Base-by-base conservation (phyloP, 2,888 invertebrate genomes). In the Peribatodes rhomboidaria region DNA sequence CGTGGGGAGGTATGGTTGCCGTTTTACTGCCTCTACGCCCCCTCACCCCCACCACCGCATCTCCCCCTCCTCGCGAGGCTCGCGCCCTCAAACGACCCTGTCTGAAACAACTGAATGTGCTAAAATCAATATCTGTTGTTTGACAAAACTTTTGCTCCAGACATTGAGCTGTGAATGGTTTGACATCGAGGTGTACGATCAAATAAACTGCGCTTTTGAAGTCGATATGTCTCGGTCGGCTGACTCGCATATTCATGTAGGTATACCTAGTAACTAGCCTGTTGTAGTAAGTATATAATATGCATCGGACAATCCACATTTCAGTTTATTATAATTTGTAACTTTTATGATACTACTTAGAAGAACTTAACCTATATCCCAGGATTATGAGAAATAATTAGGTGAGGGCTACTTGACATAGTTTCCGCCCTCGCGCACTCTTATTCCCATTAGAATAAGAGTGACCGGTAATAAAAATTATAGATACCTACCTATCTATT, bases 71-170 rank as follows among this genome's bases (percentile, higher is more conserved):
- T 73, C 77, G 62, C 73, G 73, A 65, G 72, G 78, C 75, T 78
- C 74, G 77, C 84, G 79, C 80, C 82, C 83, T 80, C 80, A 76
- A 79, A 78, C 85, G 83, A 80, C 84, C 83, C 83, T 80, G 85
- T 83, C 88, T 90, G 84, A 88, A 90, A 90, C 91, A 90, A 90
- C 88, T 88, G 88, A 88, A 90, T 85, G 90, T 90, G 87, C 86
- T 90, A 88, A 92, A 92, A 92, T 92, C 91, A 90, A 91, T 92
- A 91, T 82, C 82, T 85, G 85, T 84, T 89, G 87, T 89, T 87
- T 89, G 89, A 87, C 88, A 87, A 82, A 83, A 84, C 74, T 84
- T 84, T 82, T 75, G 77, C 78, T 76, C 74, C 74, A 81, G 74
- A 73, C 70, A 67, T 65, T 65, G 66, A 67, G 52, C 64, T 58